Evolutionary conservation across 2,797 vertebrate species (phyloP).

Genomic region (Cyprinella venusta): DNA sequence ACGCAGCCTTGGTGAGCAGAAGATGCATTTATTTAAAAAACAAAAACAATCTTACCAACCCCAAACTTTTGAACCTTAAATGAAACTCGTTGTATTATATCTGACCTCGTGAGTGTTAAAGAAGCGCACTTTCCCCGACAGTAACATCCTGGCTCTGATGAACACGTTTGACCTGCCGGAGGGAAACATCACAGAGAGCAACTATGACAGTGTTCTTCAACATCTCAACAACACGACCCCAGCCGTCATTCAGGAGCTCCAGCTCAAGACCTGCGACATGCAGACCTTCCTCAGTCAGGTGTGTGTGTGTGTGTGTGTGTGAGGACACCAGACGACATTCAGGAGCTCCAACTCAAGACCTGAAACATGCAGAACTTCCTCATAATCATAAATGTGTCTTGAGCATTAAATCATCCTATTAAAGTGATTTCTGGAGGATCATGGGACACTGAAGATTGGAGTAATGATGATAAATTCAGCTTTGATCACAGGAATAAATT

Average conservation of each 20-base stretch:
- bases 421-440: too few relatives aligned
- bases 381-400: too few relatives aligned
- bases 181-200: slow-evolving; percentile 81
- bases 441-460: too few relatives aligned
- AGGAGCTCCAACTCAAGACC: too few relatives aligned
- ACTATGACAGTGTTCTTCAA: slow-evolving; percentile 75
- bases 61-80: background rate
- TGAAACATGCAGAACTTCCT: too few relatives aligned
- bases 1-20: background rate
- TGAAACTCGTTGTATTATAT: too few relatives aligned
- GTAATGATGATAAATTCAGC: too few relatives aligned
- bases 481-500: too few relatives aligned
- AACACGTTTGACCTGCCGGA: slow-evolving; percentile 87
- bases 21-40: too few relatives aligned
- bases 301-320: too few relatives aligned
- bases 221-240: slow-evolving; percentile 75
- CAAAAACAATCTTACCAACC: background rate
- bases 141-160: slow-evolving; percentile 87
- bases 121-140: slow-evolving; percentile 58
- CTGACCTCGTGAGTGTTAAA: background rate
- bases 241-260: slow-evolving; percentile 64
- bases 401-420: too few relatives aligned
- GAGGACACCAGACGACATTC: too few relatives aligned
- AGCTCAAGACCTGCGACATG: slow-evolving; percentile 80
- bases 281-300: slow-evolving; percentile 72